phyloP scores from a whole-genome alignment of 2,797 vertebrate genomes.

The Anomalospiza imberbis region DNA sequence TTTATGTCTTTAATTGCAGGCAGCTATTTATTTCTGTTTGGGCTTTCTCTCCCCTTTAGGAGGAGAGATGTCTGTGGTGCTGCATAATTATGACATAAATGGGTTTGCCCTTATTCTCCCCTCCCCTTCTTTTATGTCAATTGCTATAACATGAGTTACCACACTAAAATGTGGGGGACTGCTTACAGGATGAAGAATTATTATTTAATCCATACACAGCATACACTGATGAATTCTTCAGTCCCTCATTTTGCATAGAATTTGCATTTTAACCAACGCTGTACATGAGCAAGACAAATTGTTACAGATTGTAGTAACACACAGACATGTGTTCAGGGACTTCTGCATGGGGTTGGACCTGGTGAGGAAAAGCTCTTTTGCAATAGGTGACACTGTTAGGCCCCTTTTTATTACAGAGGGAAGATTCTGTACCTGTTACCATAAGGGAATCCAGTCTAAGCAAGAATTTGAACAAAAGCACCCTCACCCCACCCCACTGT shows the following conservation, averaged over 20 bases:
- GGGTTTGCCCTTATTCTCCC: neutral
- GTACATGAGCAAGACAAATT: neutral
- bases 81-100: neutral
- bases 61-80: neutral
- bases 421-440: neutral
- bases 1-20: neutral
- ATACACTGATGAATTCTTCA: neutral
- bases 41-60: neutral
- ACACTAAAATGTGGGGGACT: neutral
- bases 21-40: neutral
- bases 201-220: neutral
- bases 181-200: neutral
- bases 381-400: neutral
- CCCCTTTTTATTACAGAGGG: neutral
- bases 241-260: neutral
- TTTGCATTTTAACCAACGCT: neutral
- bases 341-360: neutral
- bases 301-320: neutral
- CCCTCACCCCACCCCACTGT: conserved; percentile 11
- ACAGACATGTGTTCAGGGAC: neutral
- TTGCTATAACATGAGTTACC: neutral
- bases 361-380: neutral
- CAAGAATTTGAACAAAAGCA: neutral
- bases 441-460: neutral
- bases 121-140: neutral